Base-by-base conservation (phyloP, 1,140 invertebrate species). In the Aphelinus atriplicis region DNA sequence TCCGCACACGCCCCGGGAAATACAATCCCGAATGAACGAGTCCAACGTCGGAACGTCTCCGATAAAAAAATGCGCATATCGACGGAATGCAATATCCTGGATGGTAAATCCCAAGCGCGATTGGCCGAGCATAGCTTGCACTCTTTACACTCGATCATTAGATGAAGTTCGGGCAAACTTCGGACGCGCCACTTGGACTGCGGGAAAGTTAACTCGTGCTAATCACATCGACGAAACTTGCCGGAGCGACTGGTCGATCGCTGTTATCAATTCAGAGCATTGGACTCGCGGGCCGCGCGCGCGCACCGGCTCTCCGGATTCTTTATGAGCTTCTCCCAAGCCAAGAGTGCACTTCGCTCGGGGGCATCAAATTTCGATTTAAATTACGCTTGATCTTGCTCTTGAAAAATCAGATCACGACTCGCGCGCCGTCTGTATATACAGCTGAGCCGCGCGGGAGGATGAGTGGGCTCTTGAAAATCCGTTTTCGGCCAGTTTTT, bases 401-500 rank as follows among this genome's bases (percentile, higher is more conserved):
- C 65, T 74, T 69, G 50, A 69, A 69, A 69, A 74, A 74, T 67
- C 66, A 69, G 66, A 74, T 74, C 73, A 74, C 73, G 73, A 62
- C 50, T 73, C 60, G 3, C 7, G 42, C 60, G 60, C 3, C 26
- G 10, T 45, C 6, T 61, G 26, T 61, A 45, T 43, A 26, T 61
- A 61, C 42, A 47, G 60, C 10, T 3, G 47, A 64, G 63, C 47
- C 48, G 26, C 45, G 2, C 48, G 10, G 47, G 66, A 50, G 48
- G 10, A 3, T 10, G 46, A 63, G 56, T 70, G 62, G 48, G 7
- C 45, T 71, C 67, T 63, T 47, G 63, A 70, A 73, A 57, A 55
- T 56, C 64, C 71, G 48, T 53, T 50, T 47, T 58, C 55, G 10
- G 62, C 50, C 62, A 68, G 68, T 76, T 60, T 57, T 62, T 55